Base-by-base conservation (phyloP, 2,797 vertebrate genomes). In the Chloroceryle amazona region DNA sequence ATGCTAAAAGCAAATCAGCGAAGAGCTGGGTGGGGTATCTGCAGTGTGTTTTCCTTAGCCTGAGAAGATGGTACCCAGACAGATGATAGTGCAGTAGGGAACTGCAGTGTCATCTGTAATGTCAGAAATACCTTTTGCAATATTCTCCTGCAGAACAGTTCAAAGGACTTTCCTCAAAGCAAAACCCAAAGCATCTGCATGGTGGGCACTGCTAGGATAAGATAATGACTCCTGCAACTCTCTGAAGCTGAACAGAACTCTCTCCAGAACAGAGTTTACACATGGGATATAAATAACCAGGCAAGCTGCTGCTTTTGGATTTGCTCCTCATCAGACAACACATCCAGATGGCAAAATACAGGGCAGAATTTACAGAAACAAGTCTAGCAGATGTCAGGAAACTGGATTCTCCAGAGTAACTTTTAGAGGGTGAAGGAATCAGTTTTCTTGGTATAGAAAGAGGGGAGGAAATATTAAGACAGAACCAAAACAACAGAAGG, bases 301-400 rank as follows among this genome's bases (percentile, higher is more conserved):
- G 44, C 78, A 96, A 90, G 83, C 86, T 90, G 91, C 65, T 84
- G 85, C 63, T 93, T 90, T 94, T 93, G 90, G 90, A 90, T 76
- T 81, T 95, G 85, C 82, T 91, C 62, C 66, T 78, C 58, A 79
- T 88, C 86, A 94, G 80, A 93, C 80, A 93, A 76, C 74, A 73
- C 33, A 80, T 81, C 61, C 96, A 96, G 93, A 95, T 85, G 90
- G 88, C 78, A 95, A 94, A 92, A 93, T 29, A 71, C 16, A 82
- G 85, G 90, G 67, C 63, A 90, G 25, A 76, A 41, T 90, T 94
- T 89, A 85, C 74, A 95, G 74, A 92, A 93, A 93, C 57, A 93
- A 76, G 37, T 74, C 81, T 39, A 90, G 41, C 60, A 89, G 81
- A 89, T 94, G 86, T 94, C 88, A 90, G 67, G 42, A 85, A 94